These are phyloP conservation scores for Laupala kohalensis DNA, from an alignment of 1,140 invertebrate genomes.

Conservation along the genomic window DNA sequence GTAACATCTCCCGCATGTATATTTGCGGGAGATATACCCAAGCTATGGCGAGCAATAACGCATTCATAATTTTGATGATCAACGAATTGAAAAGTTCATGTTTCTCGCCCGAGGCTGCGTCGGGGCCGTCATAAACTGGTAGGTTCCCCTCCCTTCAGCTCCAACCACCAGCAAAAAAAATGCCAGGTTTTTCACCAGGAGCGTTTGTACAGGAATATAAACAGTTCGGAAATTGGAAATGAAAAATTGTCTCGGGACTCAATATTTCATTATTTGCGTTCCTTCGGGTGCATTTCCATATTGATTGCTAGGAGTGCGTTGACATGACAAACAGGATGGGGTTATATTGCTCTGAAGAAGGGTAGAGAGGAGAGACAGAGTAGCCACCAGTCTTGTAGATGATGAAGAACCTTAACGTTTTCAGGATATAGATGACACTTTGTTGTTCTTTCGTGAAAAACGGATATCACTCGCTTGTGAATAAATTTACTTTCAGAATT, in stretches of 20 bases:
- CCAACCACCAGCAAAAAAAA: not conserved
- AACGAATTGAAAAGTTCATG: not conserved
- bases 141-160: not conserved
- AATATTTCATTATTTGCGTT: not conserved
- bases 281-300: not conserved
- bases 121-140: not conserved
- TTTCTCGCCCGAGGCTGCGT: not conserved
- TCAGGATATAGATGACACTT: too few relatives aligned
- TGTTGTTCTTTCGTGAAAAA: too few relatives aligned
- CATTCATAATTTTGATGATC: not conserved
- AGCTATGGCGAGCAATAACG: not conserved
- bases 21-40: too few relatives aligned
- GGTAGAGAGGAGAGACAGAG: too few relatives aligned
- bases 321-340: not conserved
- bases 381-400: too few relatives aligned
- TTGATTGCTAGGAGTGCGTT: not conserved
- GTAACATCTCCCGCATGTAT: too few relatives aligned
- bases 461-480: too few relatives aligned
- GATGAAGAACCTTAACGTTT: too few relatives aligned
- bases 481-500: too few relatives aligned
- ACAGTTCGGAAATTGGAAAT: not conserved
- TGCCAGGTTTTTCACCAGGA: not conserved
- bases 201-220: not conserved
- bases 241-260: not conserved
- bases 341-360: too few relatives aligned